phyloP scores from a whole-genome alignment of 2,113 vertebrate species.

The Misgurnus anguillicaudatus region DNA sequence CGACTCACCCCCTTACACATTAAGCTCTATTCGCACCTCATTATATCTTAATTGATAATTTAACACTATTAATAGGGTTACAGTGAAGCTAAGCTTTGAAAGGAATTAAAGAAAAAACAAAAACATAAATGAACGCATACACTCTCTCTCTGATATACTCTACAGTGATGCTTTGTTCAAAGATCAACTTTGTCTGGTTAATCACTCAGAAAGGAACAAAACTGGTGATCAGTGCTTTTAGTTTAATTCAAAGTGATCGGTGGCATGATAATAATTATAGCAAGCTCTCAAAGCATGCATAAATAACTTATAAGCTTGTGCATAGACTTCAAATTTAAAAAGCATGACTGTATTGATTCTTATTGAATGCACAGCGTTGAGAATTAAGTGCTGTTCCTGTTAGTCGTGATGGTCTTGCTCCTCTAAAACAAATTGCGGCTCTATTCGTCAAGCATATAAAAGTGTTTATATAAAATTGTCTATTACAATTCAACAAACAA shows the following conservation, averaged over 20 bases:
- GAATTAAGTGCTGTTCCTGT: background rate
- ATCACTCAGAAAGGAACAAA: slow-evolving; percentile 26
- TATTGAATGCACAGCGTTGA: background rate
- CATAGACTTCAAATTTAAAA: slow-evolving; percentile 17
- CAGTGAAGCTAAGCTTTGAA: slow-evolving; percentile 22
- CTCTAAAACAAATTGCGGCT: too few relatives aligned
- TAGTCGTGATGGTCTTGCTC: too few relatives aligned
- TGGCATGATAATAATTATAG: slow-evolving; percentile 29
- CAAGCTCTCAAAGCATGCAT: slow-evolving; percentile 12
- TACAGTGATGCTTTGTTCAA: slow-evolving; percentile 5
- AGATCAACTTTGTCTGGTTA: slow-evolving; percentile 11
- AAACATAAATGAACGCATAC: background rate
- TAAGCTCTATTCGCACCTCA: slow-evolving; percentile 49
- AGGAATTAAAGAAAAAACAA: background rate
- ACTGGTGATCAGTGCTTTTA: slow-evolving; percentile 24
- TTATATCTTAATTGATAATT: slow-evolving; percentile 52
- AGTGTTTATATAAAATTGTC: background rate
- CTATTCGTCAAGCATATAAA: background rate
- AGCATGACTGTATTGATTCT: slow-evolving; percentile 25
- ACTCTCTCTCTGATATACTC: slow-evolving; percentile 1
- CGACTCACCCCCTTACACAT: slow-evolving; percentile 21
- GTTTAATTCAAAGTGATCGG: slow-evolving; percentile 29
- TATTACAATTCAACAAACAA: slow-evolving; percentile 26
- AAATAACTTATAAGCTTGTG: slow-evolving; percentile 32
- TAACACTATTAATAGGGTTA: slow-evolving; percentile 39